Evolutionary conservation across 2,113 vertebrate genomes (phyloP), one percentile per base, ranked within the genome.

Genomic region (Fulica atra): DNA sequence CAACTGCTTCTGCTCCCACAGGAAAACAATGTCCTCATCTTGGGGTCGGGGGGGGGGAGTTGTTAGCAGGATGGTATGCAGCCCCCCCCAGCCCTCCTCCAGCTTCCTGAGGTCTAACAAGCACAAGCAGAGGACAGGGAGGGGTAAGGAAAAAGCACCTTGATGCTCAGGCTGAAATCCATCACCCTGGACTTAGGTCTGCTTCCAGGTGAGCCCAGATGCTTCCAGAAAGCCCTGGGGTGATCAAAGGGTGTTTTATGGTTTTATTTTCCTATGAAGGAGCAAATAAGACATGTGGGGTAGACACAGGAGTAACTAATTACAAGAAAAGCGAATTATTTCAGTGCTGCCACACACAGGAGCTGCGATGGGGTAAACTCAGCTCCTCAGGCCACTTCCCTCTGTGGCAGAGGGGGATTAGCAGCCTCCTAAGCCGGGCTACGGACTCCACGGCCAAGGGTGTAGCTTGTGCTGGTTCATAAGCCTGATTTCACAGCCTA

Each of bases 401-500:
- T 61, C 83, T 33, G 7, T 1, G 36, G 60, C 65, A 84, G 69
- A 24, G 5, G 48, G 54, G 79, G 89, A 93, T 96, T 87, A 95
- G 91, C 64, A 78, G 86, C 86, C 44, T 78, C 17, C 73, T 73
- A 81, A 85, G 38, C 82, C 78, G 14, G 17, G 64, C 88, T 89
- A 63, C 69, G 81, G 82, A 53, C 64, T 81, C 85, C 86, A 36
- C 69, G 15, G 77, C 81, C 64, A 50, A 89, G 38, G 65, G 69
- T 23, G 59, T 56, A n/a, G 36, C 2, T 60, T 60, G 57, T 1
- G 36, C 74, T 96, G 73, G 26, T 83, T 85, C 85, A 50, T 65
- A 93, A 96, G 73, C 64, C 69, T 1, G 1, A 93, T 96, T 96
- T 96, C 86, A 93, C 95, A 93, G 88, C 73, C 95, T 83, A 38